These are phyloP conservation scores for Chaetorhynchus papuensis DNA, from an alignment of 2,113 vertebrate species.

Conservation along the genomic window DNA sequence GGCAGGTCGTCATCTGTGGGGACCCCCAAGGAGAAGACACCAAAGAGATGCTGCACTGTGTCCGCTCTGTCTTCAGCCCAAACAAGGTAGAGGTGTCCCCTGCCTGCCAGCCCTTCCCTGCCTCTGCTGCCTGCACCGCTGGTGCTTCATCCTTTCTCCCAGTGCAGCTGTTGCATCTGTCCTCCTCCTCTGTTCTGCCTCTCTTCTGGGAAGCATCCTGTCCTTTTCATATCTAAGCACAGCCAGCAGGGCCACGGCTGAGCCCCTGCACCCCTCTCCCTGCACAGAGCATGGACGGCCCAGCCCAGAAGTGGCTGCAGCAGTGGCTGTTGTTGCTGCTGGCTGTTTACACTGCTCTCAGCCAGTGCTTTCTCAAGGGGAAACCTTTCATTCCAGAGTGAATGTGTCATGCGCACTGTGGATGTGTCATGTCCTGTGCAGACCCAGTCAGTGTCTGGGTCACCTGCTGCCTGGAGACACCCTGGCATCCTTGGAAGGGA, in stretches of 20 bases:
- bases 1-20: conserved; percentile 87
- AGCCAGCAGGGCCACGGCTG: background rate
- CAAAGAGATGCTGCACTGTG: conserved; percentile 73
- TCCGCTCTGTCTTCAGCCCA: conserved; percentile 81
- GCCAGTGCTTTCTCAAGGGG: background rate
- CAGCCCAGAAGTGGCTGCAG: background rate
- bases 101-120: background rate
- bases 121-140: background rate
- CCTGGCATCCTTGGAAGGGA: fast-evolving
- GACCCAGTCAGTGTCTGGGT: background rate
- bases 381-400: background rate
- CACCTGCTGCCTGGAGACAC: background rate
- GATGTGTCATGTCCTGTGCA: background rate
- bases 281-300: background rate
- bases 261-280: background rate
- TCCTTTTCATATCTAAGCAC: background rate
- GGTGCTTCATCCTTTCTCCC: background rate
- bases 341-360: background rate
- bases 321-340: background rate
- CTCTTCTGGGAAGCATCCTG: background rate
- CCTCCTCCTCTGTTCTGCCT: background rate
- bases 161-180: background rate
- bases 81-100: conserved; percentile 77
- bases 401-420: background rate
- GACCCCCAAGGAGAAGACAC: conserved; percentile 84